Evolutionary conservation across 2,113 vertebrate genomes (phyloP).

Genomic region (Engraulis encrasicolus): DNA sequence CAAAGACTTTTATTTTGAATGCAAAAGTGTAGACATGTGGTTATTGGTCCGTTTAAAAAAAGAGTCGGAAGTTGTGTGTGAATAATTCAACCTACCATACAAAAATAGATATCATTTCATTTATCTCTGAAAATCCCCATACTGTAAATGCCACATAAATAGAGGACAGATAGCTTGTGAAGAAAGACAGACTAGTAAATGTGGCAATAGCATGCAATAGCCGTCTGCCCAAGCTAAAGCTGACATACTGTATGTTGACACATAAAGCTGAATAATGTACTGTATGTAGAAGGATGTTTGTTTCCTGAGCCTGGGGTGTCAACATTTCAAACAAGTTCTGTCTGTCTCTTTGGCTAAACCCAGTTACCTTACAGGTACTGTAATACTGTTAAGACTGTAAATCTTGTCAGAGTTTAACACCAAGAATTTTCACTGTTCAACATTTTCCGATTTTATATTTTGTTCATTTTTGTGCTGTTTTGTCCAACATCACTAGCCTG

Average conservation of each 20-base stretch:
- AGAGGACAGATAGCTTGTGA: not conserved
- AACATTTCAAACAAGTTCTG: no score
- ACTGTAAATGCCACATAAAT: not conserved
- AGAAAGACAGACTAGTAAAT: slow-evolving; percentile 9
- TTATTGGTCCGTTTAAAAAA: not conserved
- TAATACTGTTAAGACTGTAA: not conserved
- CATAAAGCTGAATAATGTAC: no score
- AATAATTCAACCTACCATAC: slow-evolving; percentile 42
- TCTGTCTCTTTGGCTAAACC: not conserved
- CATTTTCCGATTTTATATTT: not conserved
- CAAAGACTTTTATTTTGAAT: not conserved
- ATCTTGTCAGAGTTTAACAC: no score
- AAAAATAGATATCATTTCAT: slow-evolving; percentile 50
- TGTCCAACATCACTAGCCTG: not conserved
- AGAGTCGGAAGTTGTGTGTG: not conserved
- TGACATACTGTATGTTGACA: no score
- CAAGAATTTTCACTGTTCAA: not conserved
- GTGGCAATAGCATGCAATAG: slow-evolving; percentile 30
- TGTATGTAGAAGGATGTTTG: no score
- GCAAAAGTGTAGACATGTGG: not conserved
- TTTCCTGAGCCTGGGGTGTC: no score
- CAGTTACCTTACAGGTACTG: not conserved
- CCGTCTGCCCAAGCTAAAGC: not conserved
- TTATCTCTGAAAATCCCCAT: slow-evolving; percentile 20
- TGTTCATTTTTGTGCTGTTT: not conserved